Evolutionary conservation across 2,113 vertebrate species (phyloP).

Genomic region (Triplophysa dalaica): DNA sequence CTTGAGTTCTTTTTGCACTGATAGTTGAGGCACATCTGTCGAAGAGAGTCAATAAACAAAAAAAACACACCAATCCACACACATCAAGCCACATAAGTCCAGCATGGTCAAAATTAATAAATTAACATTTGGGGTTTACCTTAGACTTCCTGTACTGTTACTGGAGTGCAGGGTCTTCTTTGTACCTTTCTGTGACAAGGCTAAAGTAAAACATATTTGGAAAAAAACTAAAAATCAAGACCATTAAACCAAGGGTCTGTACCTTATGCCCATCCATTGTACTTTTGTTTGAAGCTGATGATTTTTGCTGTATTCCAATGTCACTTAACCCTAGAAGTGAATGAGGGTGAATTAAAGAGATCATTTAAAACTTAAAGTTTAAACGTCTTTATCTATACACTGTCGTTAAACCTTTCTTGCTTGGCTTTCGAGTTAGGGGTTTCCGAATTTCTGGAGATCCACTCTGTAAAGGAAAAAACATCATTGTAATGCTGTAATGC

Average conservation of each 20-base stretch:
- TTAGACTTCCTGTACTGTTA: constrained; percentile 49
- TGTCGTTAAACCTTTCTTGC: constrained; percentile 59
- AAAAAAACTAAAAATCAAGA: not conserved
- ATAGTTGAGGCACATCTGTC: constrained; percentile 30
- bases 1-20: constrained; percentile 34
- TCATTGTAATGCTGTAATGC: not conserved
- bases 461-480: constrained; percentile 51
- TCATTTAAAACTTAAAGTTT: not conserved
- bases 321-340: constrained; percentile 28
- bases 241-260: not conserved
- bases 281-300: not conserved
- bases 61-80: not conserved
- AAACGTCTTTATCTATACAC: not conserved
- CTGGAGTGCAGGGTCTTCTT: constrained; percentile 45
- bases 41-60: not conserved
- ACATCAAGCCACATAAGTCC: not conserved
- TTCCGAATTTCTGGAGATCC: constrained; percentile 59
- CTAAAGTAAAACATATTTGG: not conserved
- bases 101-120: not conserved
- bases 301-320: not conserved
- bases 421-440: constrained; percentile 56
- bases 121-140: not conserved
- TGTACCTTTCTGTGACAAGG: constrained; percentile 11
- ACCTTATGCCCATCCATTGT: constrained; percentile 33
- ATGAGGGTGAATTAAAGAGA: not conserved